phyloP scores from a whole-genome alignment of 2,113 vertebrate genomes.

The Apodemus speciosus region DNA sequence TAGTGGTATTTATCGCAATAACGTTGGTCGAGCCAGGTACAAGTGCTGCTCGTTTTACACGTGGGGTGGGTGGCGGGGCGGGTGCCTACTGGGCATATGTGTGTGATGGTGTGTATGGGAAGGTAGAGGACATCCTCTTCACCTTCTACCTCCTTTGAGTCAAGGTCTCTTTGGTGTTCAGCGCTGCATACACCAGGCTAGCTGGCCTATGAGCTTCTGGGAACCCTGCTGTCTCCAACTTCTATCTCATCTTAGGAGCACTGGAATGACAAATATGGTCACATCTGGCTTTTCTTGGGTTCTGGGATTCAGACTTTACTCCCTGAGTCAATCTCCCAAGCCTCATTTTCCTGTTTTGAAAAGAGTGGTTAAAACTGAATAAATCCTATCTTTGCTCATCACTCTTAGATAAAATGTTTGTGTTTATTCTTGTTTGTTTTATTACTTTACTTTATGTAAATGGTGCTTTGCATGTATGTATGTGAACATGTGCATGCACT shows the following conservation, averaged over 20 bases:
- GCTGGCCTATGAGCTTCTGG: not conserved
- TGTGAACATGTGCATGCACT: not conserved
- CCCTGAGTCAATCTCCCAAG: not conserved
- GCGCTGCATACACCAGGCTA: not conserved
- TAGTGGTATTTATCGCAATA: not conserved
- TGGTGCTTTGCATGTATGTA: not conserved
- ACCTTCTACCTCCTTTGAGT: not conserved
- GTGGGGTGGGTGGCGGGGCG: too few relatives aligned
- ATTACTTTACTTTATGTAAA: not conserved
- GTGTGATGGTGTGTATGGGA: not conserved
- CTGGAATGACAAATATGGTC: not conserved
- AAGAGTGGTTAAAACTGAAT: not conserved
- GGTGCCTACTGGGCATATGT: not conserved
- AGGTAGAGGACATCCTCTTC: too few relatives aligned
- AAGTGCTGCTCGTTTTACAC: not conserved
- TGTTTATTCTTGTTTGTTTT: not conserved
- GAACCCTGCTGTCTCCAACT: not conserved
- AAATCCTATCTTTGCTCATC: not conserved
- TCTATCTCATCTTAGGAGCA: not conserved
- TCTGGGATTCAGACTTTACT: not conserved
- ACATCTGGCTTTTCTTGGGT: not conserved
- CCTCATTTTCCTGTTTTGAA: not conserved
- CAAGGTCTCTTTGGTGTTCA: not conserved
- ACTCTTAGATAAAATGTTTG: not conserved
- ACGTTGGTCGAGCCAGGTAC: not conserved